phyloP scores from a whole-genome alignment of 2,888 invertebrate species.

The Drosophila eohydei region DNA sequence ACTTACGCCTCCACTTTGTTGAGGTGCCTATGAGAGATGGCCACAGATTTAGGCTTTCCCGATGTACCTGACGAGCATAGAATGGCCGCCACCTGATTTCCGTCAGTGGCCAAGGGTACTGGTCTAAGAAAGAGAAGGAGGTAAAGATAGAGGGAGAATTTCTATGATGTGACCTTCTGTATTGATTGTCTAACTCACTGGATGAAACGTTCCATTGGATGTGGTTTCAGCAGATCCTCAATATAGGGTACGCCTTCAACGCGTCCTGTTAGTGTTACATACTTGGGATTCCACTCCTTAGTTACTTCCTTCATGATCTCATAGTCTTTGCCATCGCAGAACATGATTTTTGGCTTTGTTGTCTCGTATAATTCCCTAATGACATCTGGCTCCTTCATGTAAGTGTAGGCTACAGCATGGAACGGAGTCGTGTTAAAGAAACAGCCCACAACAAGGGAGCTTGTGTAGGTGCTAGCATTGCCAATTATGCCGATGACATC shows the following conservation, averaged over 20 bases:
- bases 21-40: conserved; percentile 53
- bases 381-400: conserved; percentile 46
- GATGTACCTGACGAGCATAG: conserved; percentile 77
- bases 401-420: conserved; percentile 56
- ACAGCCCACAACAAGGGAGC: conserved; percentile 49
- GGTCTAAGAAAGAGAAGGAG: conserved; percentile 35
- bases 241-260: conserved; percentile 52
- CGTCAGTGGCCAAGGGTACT: conserved; percentile 24
- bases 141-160: too few species aligned
- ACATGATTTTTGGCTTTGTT: conserved; percentile 71
- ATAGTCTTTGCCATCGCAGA: conserved; percentile 64
- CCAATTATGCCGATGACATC: conserved; percentile 58
- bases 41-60: conserved; percentile 70
- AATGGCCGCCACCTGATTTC: conserved; percentile 60
- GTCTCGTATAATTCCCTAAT: conserved; percentile 47
- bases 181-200: conserved; percentile 30
- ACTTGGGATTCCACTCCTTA: conserved; percentile 53
- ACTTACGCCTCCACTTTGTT: conserved; percentile 52
- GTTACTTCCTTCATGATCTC: conserved; percentile 55
- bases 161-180: not conserved
- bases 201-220: conserved; percentile 47
- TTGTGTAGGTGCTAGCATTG: conserved; percentile 51
- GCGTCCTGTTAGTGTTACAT: conserved; percentile 51
- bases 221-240: conserved; percentile 59
- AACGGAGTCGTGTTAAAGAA: conserved; percentile 63